Percentiles rank a stretch among this genome's conserved stretches.
Evolutionary conservation across 1,140 invertebrate species (phyloP).

Genomic region (Drosophila melanogaster): DNA sequence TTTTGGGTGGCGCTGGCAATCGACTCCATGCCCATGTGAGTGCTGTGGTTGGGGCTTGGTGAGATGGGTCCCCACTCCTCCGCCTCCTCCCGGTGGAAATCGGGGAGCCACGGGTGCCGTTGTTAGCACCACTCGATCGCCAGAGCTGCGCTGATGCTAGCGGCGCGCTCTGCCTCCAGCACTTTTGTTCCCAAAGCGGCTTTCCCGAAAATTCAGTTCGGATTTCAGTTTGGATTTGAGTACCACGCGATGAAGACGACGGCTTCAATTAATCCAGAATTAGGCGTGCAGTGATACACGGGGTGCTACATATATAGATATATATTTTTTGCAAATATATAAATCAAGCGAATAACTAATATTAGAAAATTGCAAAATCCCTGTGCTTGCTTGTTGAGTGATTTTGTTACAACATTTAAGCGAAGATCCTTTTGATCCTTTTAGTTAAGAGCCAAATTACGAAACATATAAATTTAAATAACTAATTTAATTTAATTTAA

Average conservation of each 20-base stretch:
- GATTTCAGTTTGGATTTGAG: conserved; percentile 84
- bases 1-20: conserved; percentile 44
- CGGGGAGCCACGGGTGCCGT: conserved; percentile 27
- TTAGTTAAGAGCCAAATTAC: no score
- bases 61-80: conserved; percentile 14
- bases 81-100: conserved; percentile 1
- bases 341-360: neutral
- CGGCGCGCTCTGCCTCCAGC: conserved; percentile 64
- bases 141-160: conserved; percentile 50
- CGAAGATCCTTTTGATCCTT: neutral
- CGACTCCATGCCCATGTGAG: conserved; percentile 19
- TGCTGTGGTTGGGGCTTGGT: no score
- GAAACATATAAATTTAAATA: no score
- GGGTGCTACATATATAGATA: neutral
- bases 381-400: neutral
- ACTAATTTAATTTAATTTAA: no score
- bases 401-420: neutral
- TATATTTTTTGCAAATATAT: conserved; percentile 19
- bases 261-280: conserved; percentile 74
- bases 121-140: conserved; percentile 51
- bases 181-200: conserved; percentile 79
- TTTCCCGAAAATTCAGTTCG: conserved; percentile 81
- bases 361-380: no score
- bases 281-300: conserved; percentile 35
- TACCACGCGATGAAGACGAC: conserved; percentile 78